Evolutionary conservation across 1,140 invertebrate species (phyloP), one percentile per base, ranked within the genome.

Genomic region (Heliconius himera): DNA sequence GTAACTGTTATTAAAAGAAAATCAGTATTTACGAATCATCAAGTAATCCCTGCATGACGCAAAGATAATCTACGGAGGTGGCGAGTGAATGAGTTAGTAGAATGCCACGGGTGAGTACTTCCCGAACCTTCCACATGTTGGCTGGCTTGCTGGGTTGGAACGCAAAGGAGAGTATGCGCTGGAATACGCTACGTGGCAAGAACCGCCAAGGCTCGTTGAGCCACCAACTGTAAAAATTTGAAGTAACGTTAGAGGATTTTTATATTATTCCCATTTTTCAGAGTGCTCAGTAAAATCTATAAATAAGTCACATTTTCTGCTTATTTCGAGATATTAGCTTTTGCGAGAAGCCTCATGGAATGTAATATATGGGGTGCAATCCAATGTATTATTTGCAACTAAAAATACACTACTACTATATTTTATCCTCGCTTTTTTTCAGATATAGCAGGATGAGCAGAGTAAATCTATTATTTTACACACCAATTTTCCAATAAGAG

Each of bases 11-110:
- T 46, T 16, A 38, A n/a, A 72, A 26, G 13, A 8, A 38, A 26
- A 29, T 13, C 16, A 2, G 66, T 36, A 22, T 71, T 77, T 79
- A 85, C 41, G 84, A 78, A 73, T 94, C 91, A 54, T 95, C 93
- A 8, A 95, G 82, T 2, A 95, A 83, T 8, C 93, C 91, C 74
- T 93, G 94, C 90, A 93, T 93, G 22, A 95, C 93, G 73, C 91
- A 93, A 1, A 95, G 88, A 77, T 94, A 95, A 76, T 95, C 94
- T 0, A 95, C 87, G 5, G 93, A 94, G 0, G 94, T 94, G 18
- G 93, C 92, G 1, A 95, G 85, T 2, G 94, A 95, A 82, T 95
- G 93, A 8, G 87, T 87, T 9, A 94, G 87, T 38, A 95, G 84
- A 18, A 94, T 89, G 26, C 85, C 90, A 3, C 92, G 83, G 0